These are phyloP conservation scores for Hyles vespertilio DNA, from an alignment of 1,140 invertebrate species.

Conservation along the genomic window DNA sequence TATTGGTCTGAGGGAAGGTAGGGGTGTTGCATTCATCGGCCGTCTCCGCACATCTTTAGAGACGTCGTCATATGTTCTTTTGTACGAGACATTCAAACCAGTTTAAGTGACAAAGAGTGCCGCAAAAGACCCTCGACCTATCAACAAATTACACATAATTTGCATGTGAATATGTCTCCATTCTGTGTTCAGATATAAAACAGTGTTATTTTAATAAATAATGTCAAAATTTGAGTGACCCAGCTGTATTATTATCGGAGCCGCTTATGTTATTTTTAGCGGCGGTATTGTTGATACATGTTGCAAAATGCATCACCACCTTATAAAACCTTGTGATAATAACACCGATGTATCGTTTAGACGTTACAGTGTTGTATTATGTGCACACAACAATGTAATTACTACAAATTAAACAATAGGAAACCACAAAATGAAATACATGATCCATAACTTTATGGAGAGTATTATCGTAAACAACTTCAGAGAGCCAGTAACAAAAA, in stretches of 20 bases:
- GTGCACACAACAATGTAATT: no score
- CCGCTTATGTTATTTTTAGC: no score
- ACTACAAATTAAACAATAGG: no score
- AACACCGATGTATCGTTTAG: no score
- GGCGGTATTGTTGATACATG: no score
- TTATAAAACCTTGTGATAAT: no score
- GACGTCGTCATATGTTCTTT: constrained; percentile 63
- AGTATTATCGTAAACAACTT: no score
- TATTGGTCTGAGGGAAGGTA: constrained; percentile 43
- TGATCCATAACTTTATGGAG: no score
- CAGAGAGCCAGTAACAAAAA: no score
- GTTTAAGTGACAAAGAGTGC: constrained; percentile 61
- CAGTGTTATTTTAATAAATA: constrained; percentile 59
- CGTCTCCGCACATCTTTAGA: constrained; percentile 53
- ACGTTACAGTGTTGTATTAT: no score
- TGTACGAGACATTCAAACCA: constrained; percentile 50
- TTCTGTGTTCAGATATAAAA: constrained; percentile 47
- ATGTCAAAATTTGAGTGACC: constrained; percentile 58
- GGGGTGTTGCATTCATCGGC: neutral
- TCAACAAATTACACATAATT: constrained; percentile 73
- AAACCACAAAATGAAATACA: no score
- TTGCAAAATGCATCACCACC: no score
- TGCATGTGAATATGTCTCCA: constrained; percentile 58
- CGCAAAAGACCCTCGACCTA: constrained; percentile 69
- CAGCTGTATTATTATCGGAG: constrained; percentile 19